These are phyloP conservation scores for Anoncus sp. DNA, from an alignment of 2,888 invertebrate species.

Conservation along the genomic window DNA sequence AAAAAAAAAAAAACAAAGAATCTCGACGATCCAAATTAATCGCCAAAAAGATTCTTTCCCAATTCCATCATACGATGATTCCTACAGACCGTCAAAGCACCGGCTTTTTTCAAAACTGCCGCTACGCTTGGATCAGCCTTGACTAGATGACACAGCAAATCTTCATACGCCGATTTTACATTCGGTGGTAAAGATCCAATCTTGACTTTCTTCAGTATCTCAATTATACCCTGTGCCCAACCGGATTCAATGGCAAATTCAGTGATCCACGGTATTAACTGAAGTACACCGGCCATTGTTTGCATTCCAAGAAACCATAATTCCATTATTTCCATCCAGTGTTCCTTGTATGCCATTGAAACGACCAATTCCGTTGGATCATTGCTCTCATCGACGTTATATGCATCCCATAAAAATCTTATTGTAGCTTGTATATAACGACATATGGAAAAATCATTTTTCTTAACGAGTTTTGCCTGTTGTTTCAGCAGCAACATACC, in stretches of 20 bases:
- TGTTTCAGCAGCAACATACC: slow-evolving; percentile 93
- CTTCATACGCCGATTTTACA: slow-evolving; percentile 95
- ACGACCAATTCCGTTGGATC: slow-evolving; percentile 93
- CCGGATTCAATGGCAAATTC: slow-evolving; percentile 96
- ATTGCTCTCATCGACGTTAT: slow-evolving; percentile 94
- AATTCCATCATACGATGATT: slow-evolving; percentile 95
- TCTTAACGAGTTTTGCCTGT: slow-evolving; percentile 92
- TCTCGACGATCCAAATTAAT: slow-evolving; percentile 84
- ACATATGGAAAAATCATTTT: slow-evolving; percentile 95
- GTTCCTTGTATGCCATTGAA: slow-evolving; percentile 93
- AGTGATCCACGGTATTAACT: slow-evolving; percentile 94
- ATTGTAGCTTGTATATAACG: slow-evolving; percentile 95
- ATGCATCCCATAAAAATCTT: slow-evolving; percentile 96
- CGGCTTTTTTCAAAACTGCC: slow-evolving; percentile 91
- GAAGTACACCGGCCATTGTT: slow-evolving; percentile 92
- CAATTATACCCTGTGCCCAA: slow-evolving; percentile 96
- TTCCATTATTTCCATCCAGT: slow-evolving; percentile 95
- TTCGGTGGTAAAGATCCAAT: slow-evolving; percentile 92
- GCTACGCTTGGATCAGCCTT: slow-evolving; percentile 91
- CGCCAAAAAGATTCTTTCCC: slow-evolving; percentile 94
- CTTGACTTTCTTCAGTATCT: slow-evolving; percentile 92
- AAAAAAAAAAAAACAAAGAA: slow-evolving; percentile 55
- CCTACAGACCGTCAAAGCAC: slow-evolving; percentile 92
- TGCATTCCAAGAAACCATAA: slow-evolving; percentile 98
- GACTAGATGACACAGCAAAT: slow-evolving; percentile 93